Base-by-base conservation (phyloP, 2,888 invertebrate species). In the Heliconius sara region DNA sequence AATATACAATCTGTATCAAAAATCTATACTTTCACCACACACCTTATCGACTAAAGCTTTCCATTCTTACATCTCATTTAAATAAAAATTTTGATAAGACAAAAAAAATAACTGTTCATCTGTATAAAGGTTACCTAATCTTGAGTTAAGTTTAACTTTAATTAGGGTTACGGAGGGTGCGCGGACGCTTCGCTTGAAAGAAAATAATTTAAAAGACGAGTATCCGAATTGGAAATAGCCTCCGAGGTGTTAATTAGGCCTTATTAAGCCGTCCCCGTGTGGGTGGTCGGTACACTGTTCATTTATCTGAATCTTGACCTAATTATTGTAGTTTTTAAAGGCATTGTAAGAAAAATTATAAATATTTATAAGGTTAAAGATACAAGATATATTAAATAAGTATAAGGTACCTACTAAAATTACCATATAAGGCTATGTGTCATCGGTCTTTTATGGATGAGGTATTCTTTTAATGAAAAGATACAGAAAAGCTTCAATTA, bases 241-340 rank as follows among this genome's bases (percentile, higher is more conserved):
- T 94, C 94, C 93, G 94, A 94, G 94, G 95, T 95, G 95, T 94
- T 95, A 95, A 95, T 94, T 93, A 94, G 94, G 91, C 91, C 94
- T 94, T 95, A 95, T 95, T 94, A 94, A 95, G 95, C 93, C 93
- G 93, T 95, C 93, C 90, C 92, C 91, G 92, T 81, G 91, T 94
- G 95, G 95, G 95, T 94, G 95, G 95, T 95, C 95, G 89, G 89
- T 85, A 90, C 89, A 91, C 91, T 25, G 70, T 70, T 9, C 93
- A 92, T 94, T 95, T 93, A 94, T 94, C 94, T 91, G 88, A 87
- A 86, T 89, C 88, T 74, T 75, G 79, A 75, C 74, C 79, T 79
- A 68, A 70, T 79, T 79, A 79, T 78, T 73, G 66, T 39, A 74
- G 60, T 68, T 75, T 47, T 70, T 13, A 70, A 16, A 34, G 22